A percentile compares a stretch with the other conserved stretches of the same genome.
Conservation (phyloP, 64 coral and sea anemone genomes). For the Pocillopora verrucosa region DNA sequence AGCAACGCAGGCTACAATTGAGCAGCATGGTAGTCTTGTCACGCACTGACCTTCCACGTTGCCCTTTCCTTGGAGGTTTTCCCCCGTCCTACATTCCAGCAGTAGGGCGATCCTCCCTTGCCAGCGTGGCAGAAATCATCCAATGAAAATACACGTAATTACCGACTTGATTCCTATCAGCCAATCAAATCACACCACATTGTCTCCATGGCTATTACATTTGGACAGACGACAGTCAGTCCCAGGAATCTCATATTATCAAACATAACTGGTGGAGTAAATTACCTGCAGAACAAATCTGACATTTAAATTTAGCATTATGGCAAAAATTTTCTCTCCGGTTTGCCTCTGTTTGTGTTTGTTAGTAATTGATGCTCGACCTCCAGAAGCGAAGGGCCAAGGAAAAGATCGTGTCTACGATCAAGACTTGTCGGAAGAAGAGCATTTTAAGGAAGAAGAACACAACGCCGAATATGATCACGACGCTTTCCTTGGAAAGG, state of each 20-base stretch:
- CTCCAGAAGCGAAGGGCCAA: constrained; percentile 53
- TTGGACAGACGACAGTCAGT: neutral
- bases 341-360: constrained; percentile 28
- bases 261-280: neutral
- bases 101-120: neutral
- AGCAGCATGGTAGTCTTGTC: no score
- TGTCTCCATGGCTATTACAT: neutral
- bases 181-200: neutral
- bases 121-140: constrained; percentile 41
- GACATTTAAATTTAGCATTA: neutral
- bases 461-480: constrained; percentile 95
- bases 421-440: constrained; percentile 58
- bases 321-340: neutral
- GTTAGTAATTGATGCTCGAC: constrained; percentile 26
- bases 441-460: constrained; percentile 54
- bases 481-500: constrained; percentile 93
- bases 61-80: constrained; percentile 1
- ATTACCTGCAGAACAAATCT: neutral
- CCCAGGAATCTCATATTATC: constrained; percentile 14
- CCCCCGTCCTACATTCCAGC: neutral
- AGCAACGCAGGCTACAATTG: no score
- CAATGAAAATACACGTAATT: constrained; percentile 7
- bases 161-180: constrained; percentile 15
- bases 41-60: neutral
- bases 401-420: constrained; percentile 48